Evolutionary conservation across 1,140 invertebrate species (phyloP).

Genomic region (Trachelipus rathkii): DNA sequence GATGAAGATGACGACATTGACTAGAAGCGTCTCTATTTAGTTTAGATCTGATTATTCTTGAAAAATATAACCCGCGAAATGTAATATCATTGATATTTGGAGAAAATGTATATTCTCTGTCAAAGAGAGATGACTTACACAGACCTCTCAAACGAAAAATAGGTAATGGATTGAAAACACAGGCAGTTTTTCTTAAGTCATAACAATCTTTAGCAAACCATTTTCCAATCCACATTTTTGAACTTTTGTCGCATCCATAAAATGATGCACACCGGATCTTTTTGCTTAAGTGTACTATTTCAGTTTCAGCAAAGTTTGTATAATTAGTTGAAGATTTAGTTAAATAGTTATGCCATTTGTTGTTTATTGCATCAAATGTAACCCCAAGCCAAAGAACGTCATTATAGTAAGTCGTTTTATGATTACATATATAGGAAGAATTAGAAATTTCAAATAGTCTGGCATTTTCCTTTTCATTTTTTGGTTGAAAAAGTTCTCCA

Average conservation of each 20-base stretch:
- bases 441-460: constrained; percentile 6
- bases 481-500: constrained; percentile 3
- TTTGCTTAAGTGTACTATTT: not conserved
- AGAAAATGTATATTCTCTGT: constrained; percentile 21
- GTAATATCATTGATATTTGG: not conserved
- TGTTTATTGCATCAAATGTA: not conserved
- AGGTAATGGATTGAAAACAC: constrained; percentile 5
- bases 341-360: constrained; percentile 13
- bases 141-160: constrained; percentile 28
- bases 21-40: not conserved
- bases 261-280: constrained; percentile 21
- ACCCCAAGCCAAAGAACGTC: constrained; percentile 25
- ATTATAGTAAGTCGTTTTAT: constrained; percentile 19
- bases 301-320: constrained; percentile 18
- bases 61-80: constrained; percentile 23
- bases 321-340: not conserved
- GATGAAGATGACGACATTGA: too few relatives aligned
- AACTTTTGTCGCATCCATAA: constrained; percentile 16
- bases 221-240: constrained; percentile 18
- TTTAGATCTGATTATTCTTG: constrained; percentile 10
- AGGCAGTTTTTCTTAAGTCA: constrained; percentile 19
- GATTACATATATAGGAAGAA: not conserved
- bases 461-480: constrained; percentile 27
- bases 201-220: constrained; percentile 24
- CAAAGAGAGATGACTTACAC: constrained; percentile 29